Percentiles rank a stretch among this genome's conserved stretches.
Conservation (phyloP, 1,140 invertebrate genomes). For the Macrostomum lignano region DNA sequence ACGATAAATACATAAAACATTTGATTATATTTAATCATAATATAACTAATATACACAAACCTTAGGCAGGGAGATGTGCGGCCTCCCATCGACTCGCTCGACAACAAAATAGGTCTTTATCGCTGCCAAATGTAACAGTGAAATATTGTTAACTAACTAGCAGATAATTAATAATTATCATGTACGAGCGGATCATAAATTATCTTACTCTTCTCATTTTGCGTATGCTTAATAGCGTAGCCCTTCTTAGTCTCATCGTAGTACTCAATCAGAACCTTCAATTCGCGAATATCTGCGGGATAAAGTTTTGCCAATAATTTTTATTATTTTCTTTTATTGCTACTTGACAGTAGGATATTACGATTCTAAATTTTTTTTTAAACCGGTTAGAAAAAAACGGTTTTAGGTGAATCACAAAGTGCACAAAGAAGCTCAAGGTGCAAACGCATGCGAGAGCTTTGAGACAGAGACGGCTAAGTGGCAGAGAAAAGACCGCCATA, state of each 20-base stretch:
- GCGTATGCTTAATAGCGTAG: slow-evolving; percentile 7
- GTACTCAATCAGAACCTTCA: slow-evolving; percentile 19
- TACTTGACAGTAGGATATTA: not conserved
- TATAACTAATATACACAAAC: not conserved
- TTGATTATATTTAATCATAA: not conserved
- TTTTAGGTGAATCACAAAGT: too few relatives aligned
- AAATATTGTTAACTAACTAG: not conserved
- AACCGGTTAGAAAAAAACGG: too few relatives aligned
- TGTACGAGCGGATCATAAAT: not conserved
- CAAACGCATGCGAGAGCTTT: too few relatives aligned
- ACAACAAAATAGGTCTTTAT: slow-evolving; percentile 51
- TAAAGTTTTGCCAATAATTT: slow-evolving; percentile 5
- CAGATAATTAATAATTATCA: not conserved
- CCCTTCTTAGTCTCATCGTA: slow-evolving; percentile 14
- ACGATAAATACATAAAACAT: too few relatives aligned
- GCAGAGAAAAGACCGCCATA: too few relatives aligned
- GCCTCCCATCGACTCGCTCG: slow-evolving; percentile 15
- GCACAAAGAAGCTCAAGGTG: too few relatives aligned
- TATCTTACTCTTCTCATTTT: slow-evolving; percentile 8
- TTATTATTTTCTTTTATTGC: not conserved
- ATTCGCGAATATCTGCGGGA: slow-evolving; percentile 16
- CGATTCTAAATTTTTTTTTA: slow-evolving; percentile 2
- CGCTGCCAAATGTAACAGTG: slow-evolving; percentile 29
- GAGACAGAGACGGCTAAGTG: too few relatives aligned
- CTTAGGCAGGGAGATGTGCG: not conserved